Evolutionary conservation across 2,797 vertebrate species (phyloP), one percentile per base, ranked within the genome.

Genomic region (Luscinia luscinia): DNA sequence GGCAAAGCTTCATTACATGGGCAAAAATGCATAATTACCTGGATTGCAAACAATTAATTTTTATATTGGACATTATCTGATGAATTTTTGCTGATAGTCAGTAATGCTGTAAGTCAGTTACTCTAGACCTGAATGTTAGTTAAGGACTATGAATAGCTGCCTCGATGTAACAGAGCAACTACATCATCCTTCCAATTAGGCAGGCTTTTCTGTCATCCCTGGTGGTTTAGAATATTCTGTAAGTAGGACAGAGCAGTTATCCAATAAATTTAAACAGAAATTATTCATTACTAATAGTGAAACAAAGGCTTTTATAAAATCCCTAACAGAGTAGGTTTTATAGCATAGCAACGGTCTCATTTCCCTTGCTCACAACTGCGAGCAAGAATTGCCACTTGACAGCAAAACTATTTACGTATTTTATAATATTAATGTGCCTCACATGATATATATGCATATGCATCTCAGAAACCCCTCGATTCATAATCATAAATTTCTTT

Each of bases 251-350:
- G 38, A 89, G 11, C 5, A 80, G 57, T 70, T 85, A 85, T 61
- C 41, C 38, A 92, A 89, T 75, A 92, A 74, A 83, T 74, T 63
- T 83, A 87, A 96, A 64, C 24, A 87, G 45, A 91, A 92, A 89
- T 94, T 68, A 89, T 38, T 69, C 19, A 67, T 87, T 91, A 63
- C 41, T 91, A 72, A 91, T 52, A 40, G 45, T 63, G 68, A 85
- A 92, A 93, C 26, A 87, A 95, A 95, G 75, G 38, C 24, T 89
- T 76, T 84, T 84, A 82, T 27, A 57, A 63, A 89, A 79, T 87
- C 48, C 34, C 34, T 79, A 41, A 48, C 10, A 59, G 30, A 52
- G 36, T 30, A 72, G 14, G 27, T 84, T 95, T 87, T 77, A 87
- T 28, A 83, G 28, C 32, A 27, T 2, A 63, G 19, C 38, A 91